Percentiles rank a stretch among this genome's conserved stretches.
Conservation (phyloP, 2,797 vertebrate genomes). For the Heliangelus exortis region DNA sequence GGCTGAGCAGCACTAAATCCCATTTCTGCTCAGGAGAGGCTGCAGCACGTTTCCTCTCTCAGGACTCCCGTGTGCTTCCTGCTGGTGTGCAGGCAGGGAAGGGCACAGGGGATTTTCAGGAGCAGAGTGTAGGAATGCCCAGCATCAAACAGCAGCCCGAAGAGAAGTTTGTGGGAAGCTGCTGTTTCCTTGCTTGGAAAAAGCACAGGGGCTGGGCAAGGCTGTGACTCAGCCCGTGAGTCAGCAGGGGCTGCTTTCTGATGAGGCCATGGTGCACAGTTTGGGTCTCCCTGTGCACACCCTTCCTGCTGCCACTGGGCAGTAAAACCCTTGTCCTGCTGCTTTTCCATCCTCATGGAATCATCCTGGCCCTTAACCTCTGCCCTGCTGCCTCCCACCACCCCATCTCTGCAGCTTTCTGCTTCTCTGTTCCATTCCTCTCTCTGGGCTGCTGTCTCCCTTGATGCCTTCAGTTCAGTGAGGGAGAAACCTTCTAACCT, state of each 20-base stretch:
- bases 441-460: background rate
- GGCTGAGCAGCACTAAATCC: background rate
- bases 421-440: background rate
- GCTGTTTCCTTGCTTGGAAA: slow-evolving; percentile 58
- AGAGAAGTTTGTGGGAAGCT: slow-evolving; percentile 16
- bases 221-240: slow-evolving; percentile 6
- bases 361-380: background rate
- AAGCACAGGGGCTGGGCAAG: slow-evolving; percentile 3
- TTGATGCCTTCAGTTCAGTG: background rate
- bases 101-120: background rate
- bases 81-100: background rate
- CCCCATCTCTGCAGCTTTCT: accelerated
- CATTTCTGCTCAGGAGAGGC: background rate
- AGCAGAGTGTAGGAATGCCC: slow-evolving; percentile 3
- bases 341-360: background rate
- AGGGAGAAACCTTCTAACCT: background rate
- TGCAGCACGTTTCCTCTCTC: background rate
- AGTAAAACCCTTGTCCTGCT: background rate
- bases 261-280: background rate
- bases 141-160: background rate
- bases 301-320: background rate
- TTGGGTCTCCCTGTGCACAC: background rate
- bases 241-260: slow-evolving; percentile 13
- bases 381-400: background rate
- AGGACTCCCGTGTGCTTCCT: background rate